Conservation (phyloP, 2,797 vertebrate genomes). For the Pelobates cultripes region DNA sequence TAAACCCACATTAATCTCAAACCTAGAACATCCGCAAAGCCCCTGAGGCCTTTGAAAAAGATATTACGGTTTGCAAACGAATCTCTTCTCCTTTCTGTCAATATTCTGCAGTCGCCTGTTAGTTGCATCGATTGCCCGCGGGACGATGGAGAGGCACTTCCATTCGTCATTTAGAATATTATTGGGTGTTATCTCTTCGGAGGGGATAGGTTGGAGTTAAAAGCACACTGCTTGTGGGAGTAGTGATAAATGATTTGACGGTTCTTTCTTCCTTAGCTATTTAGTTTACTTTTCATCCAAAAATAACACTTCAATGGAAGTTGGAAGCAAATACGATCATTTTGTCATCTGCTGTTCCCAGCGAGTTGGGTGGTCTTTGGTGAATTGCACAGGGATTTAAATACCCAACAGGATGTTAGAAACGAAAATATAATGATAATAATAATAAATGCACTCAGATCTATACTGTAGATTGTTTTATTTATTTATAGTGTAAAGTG, state of each 20-base stretch:
- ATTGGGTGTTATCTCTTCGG: conserved; percentile 95
- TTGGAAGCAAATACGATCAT: conserved; percentile 83
- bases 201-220: conserved; percentile 87
- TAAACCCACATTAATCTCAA: neutral
- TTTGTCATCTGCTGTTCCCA: conserved; percentile 82
- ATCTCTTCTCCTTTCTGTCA: conserved; percentile 77
- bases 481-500: neutral
- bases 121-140: conserved; percentile 93
- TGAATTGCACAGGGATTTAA: conserved; percentile 74
- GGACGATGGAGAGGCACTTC: conserved; percentile 87
- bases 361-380: conserved; percentile 90
- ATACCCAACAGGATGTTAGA: conserved; percentile 74
- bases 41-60: conserved; percentile 35
- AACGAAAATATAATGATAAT: conserved; percentile 39
- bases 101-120: conserved; percentile 91
- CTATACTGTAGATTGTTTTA: no score
- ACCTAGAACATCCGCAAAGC: neutral
- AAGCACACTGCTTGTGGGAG: conserved; percentile 81
- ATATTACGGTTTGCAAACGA: conserved; percentile 62
- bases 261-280: conserved; percentile 92
- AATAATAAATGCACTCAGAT: neutral
- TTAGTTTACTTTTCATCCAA: conserved; percentile 96
- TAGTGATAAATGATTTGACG: conserved; percentile 94
- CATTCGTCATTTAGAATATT: conserved; percentile 99
- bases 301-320: conserved; percentile 92